Conservation (phyloP, 2,797 vertebrate species). For the Centropyge bicolor region DNA sequence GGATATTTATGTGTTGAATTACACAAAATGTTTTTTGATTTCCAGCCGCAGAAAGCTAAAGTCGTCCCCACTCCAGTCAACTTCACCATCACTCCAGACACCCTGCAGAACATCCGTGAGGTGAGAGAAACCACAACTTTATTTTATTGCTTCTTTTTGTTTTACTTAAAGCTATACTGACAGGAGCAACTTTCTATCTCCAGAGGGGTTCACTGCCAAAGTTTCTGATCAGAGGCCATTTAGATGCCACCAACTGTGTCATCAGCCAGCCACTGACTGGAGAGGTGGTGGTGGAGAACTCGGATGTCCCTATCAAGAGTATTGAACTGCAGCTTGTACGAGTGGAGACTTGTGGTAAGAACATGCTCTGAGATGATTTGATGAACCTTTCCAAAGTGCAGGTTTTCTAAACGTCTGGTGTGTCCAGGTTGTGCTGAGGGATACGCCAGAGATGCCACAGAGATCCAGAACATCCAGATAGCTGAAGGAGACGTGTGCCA, state of each 20-base stretch:
- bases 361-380: rapidly evolving
- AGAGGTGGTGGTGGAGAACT: conserved; percentile 93
- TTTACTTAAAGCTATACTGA: neutral
- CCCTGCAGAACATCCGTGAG: conserved; percentile 93
- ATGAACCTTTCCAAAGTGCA: too few relatives aligned
- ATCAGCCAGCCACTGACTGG: conserved; percentile 93
- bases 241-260: conserved; percentile 92
- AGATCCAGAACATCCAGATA: conserved; percentile 99
- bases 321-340: conserved; percentile 97
- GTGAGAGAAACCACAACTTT: conserved; percentile 69
- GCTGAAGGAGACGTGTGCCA: conserved; percentile 95
- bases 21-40: neutral
- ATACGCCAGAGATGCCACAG: conserved; percentile 95
- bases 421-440: conserved; percentile 95
- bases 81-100: conserved; percentile 96
- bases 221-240: conserved; percentile 92
- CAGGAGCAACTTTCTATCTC: neutral
- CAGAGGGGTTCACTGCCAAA: conserved; percentile 90
- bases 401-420: rapidly evolving
- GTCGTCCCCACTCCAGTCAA: conserved; percentile 90
- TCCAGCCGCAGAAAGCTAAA: conserved; percentile 92
- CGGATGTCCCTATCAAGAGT: conserved; percentile 92
- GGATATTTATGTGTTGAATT: too few relatives aligned
- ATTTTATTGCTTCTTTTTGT: too few relatives aligned
- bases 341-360: conserved; percentile 96